Base-by-base conservation (phyloP, 2,888 invertebrate species). In the Eledona agricola region DNA sequence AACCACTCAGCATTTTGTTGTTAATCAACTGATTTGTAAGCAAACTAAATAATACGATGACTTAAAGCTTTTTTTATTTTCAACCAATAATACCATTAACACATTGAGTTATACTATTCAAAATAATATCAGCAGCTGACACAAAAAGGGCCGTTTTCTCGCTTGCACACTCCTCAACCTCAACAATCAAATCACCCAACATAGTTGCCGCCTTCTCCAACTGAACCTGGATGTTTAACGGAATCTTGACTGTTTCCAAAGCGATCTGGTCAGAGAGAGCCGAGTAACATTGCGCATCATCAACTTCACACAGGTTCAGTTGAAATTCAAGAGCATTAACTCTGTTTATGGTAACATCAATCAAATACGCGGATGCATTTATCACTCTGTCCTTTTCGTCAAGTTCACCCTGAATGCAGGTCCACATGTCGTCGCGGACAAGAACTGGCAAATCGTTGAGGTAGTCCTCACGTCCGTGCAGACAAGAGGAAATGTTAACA, bases 51-150 rank as follows among this genome's bases (percentile, higher is more conserved):
- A n/a, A n/a, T n/a, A n/a, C n/a, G n/a, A n/a, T n/a, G n/a, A n/a
- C n/a, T n/a, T n/a, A n/a, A n/a, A n/a, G n/a, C n/a, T n/a, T n/a
- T n/a, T n/a, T n/a, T n/a, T n/a, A n/a, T n/a, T n/a, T n/a, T n/a
- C n/a, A n/a, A 10, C 35, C 35, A 5, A 35, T 17, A 11, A 35
- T 17, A 1, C 11, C 7, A 35, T 35, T 22, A 2, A 35, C 35
- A 22, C 35, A 35, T 5, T 35, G 19, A 3, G 35, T 35, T 7
- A 35, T 10, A 20, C 23, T 23, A n/a, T 19, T 35, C 22, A 35
- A n/a, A 13, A 35, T 11, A 7, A 19, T n/a, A 13, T 11, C 23
- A 1, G 35, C 22, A 22, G 7, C 35, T 35, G 13, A 9, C 20
- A 12, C 23, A 35, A 6, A 22, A 23, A 35, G 20, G 13, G 4